phyloP scores from a whole-genome alignment of 2,888 invertebrate genomes.

The Cosmorhoe ocellata region DNA sequence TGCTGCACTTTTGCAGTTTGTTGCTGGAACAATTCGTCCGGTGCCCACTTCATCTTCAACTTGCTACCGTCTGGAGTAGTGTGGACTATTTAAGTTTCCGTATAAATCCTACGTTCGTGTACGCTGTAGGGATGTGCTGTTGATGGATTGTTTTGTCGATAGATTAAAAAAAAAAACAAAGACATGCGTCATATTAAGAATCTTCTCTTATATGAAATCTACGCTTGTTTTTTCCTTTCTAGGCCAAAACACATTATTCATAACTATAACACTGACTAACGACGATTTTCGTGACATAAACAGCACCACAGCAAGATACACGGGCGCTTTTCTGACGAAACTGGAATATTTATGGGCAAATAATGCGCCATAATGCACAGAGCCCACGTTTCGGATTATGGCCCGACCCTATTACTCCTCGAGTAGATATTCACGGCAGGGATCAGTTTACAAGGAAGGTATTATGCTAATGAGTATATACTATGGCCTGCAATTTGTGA shows the following conservation, averaged over 20 bases:
- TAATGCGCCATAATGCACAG: conserved; percentile 25
- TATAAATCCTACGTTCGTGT: conserved; percentile 45
- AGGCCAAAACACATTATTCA: background rate
- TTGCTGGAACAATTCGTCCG: conserved; percentile 49
- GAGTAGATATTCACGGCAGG: conserved; percentile 15
- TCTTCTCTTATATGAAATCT: too few species aligned
- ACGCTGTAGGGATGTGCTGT: conserved; percentile 10
- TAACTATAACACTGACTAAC: background rate
- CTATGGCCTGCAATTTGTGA: background rate
- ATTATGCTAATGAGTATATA: conserved; percentile 21
- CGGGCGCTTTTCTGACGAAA: conserved; percentile 11
- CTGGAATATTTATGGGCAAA: conserved; percentile 23
- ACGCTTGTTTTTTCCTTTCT: background rate
- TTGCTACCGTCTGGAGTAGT: conserved; percentile 43
- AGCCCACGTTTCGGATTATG: conserved; percentile 19
- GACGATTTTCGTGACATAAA: conserved; percentile 4
- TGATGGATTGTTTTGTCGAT: background rate
- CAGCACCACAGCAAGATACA: conserved; percentile 11
- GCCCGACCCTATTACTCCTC: conserved; percentile 19
- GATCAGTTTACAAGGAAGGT: conserved; percentile 18
- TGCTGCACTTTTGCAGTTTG: conserved; percentile 50
- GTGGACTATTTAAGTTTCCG: conserved; percentile 50
- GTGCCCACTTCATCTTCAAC: conserved; percentile 50
- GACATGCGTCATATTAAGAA: too few species aligned
- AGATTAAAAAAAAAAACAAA: background rate